Evolutionary conservation across 2,113 vertebrate genomes (phyloP).

Genomic region (Ictalurus punctatus): DNA sequence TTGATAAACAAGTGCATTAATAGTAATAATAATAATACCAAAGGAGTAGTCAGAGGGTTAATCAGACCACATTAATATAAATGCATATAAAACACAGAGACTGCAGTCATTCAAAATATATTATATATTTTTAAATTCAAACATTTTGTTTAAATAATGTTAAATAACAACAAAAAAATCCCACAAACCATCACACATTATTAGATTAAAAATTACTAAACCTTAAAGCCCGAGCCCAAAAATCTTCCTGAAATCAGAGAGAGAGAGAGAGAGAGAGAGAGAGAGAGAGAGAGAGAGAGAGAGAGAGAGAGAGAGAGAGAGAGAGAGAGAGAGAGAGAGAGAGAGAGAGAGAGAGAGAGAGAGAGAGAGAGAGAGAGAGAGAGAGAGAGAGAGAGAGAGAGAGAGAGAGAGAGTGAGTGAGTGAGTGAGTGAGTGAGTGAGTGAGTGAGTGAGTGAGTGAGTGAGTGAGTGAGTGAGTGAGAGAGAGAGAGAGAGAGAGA

Average conservation of each 20-base stretch:
- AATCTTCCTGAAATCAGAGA: background rate
- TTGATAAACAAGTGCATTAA: background rate
- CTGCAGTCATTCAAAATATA: conserved; percentile 54
- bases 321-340: too few relatives aligned
- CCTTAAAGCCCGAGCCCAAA: conserved; percentile 34
- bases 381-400: too few relatives aligned
- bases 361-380: too few relatives aligned
- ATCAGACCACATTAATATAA: background rate
- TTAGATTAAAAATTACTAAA: conserved; percentile 21
- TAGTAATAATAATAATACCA: background rate
- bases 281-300: too few relatives aligned
- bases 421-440: too few relatives aligned
- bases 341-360: too few relatives aligned
- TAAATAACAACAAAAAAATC: conserved; percentile 49
- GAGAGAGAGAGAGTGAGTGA: too few relatives aligned
- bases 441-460: too few relatives aligned
- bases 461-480: too few relatives aligned
- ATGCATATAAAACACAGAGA: background rate
- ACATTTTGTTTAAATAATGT: conserved; percentile 50
- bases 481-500: too few relatives aligned
- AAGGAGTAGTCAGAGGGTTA: background rate
- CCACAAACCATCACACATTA: conserved; percentile 28
- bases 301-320: too few relatives aligned
- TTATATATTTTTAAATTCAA: conserved; percentile 48
- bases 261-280: too few relatives aligned